These are phyloP conservation scores for Neosilurus hyrtlii DNA, from an alignment of 2,797 vertebrate species.

Conservation along the genomic window DNA sequence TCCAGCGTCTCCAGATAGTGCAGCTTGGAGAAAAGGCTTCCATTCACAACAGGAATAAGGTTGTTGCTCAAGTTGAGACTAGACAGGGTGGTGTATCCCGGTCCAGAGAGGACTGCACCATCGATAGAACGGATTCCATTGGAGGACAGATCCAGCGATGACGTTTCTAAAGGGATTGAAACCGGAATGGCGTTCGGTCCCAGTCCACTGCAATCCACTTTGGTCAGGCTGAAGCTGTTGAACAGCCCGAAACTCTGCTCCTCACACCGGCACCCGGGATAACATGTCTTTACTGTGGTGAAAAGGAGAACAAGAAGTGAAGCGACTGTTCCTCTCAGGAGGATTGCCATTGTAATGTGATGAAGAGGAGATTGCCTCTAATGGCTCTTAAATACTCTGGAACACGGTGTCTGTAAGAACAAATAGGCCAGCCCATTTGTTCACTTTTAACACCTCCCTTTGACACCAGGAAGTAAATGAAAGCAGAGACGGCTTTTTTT, in stretches of 20 bases:
- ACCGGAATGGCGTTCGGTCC: constrained; percentile 77
- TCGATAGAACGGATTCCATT: constrained; percentile 81
- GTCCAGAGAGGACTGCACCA: constrained; percentile 80
- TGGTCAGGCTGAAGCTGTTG: constrained; percentile 92
- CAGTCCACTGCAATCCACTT: constrained; percentile 85
- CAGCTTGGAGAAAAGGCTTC: constrained; percentile 83
- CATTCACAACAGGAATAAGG: constrained; percentile 76
- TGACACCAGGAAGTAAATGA: constrained; percentile 7
- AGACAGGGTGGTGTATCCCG: constrained; percentile 88
- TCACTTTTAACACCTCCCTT: constrained; percentile 10
- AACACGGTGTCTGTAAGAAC: not conserved
- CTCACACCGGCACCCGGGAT: constrained; percentile 84
- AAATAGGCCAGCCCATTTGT: not conserved
- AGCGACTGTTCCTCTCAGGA: constrained; percentile 66
- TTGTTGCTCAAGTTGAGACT: constrained; percentile 91
- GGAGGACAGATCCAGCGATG: constrained; percentile 88
- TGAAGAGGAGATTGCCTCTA: constrained; percentile 17
- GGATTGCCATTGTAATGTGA: constrained; percentile 10
- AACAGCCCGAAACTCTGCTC: constrained; percentile 92
- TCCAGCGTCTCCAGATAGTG: constrained; percentile 90
- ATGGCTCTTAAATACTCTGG: not conserved
- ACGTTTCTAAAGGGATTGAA: constrained; percentile 88
- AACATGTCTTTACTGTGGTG: constrained; percentile 75
- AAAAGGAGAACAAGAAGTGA: constrained; percentile 65
- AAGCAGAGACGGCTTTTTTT: not conserved